Conservation (phyloP, 2,888 invertebrate genomes). For the Mamestra brassicae region DNA sequence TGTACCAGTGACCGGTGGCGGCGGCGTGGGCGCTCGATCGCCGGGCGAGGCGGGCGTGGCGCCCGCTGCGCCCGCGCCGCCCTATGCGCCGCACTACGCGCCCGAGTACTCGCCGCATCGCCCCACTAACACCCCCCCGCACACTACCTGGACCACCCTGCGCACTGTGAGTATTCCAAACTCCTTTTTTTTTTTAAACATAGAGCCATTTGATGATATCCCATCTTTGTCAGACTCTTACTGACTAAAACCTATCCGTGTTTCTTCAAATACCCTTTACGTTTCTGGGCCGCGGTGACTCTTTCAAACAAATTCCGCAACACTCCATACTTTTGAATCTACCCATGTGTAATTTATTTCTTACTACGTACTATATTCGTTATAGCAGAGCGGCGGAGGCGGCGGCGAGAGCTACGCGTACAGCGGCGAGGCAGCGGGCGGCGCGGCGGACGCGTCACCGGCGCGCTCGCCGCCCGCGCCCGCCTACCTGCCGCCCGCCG, state of each 20-base stretch:
- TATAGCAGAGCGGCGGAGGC: conserved; percentile 74
- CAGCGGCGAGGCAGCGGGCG: conserved; percentile 82
- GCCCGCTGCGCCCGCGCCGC: conserved; percentile 89
- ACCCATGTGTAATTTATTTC: too few relatives aligned
- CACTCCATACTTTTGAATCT: neutral
- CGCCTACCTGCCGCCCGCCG: conserved; percentile 85
- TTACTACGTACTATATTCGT: neutral
- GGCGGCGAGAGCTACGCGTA: conserved; percentile 85
- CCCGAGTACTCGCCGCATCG: conserved; percentile 89
- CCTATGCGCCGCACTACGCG: conserved; percentile 91
- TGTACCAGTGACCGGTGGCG: conserved; percentile 55
- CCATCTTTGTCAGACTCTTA: too few relatives aligned
- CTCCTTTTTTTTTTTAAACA: too few relatives aligned
- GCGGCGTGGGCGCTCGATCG: conserved; percentile 59
- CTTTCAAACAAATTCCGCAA: too few relatives aligned
- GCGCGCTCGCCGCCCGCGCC: conserved; percentile 94
- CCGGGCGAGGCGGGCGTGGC: conserved; percentile 71
- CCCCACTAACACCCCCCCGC: conserved; percentile 86
- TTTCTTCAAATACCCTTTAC: too few relatives aligned
- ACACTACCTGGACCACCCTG: conserved; percentile 87
- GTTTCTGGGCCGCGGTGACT: too few relatives aligned
- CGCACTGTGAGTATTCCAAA: conserved; percentile 72
- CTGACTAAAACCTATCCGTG: too few relatives aligned
- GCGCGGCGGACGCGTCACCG: conserved; percentile 85
- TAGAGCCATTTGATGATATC: too few relatives aligned